Evolutionary conservation across 2,113 vertebrate genomes (phyloP).

Genomic region (Lates calcarifer): DNA sequence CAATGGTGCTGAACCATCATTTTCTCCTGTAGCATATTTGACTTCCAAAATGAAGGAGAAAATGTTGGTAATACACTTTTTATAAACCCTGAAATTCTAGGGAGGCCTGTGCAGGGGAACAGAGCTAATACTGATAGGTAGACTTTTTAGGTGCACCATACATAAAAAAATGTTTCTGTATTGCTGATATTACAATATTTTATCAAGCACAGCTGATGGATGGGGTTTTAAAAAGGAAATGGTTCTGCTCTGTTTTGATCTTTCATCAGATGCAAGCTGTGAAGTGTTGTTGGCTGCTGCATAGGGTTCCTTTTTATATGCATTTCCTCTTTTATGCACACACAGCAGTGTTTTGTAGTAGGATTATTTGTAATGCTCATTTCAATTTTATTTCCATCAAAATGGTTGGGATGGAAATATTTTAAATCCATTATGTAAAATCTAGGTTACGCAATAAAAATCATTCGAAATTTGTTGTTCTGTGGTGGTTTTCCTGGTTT

Average conservation of each 20-base stretch:
- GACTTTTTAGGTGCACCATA: not conserved
- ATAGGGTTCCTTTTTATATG: conserved; percentile 7
- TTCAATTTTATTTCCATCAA: conserved; percentile 12
- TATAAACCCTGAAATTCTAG: too few relatives aligned
- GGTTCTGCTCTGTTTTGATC: conserved; percentile 5
- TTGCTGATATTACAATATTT: not conserved
- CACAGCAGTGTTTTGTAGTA: conserved; percentile 24
- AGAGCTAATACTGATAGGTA: not conserved
- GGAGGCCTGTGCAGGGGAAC: too few relatives aligned
- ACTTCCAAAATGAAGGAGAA: too few relatives aligned
- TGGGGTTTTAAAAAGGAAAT: not conserved
- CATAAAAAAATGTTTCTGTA: not conserved
- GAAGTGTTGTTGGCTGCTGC: conserved; percentile 16
- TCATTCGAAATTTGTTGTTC: not conserved
- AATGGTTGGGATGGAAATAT: not conserved
- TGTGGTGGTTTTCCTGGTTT: not conserved
- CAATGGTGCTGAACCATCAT: too few relatives aligned
- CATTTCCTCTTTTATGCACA: conserved; percentile 31
- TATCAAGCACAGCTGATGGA: not conserved
- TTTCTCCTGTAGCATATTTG: too few relatives aligned
- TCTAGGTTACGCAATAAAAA: not conserved
- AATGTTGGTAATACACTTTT: too few relatives aligned
- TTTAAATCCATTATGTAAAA: not conserved
- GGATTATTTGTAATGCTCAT: conserved; percentile 10
- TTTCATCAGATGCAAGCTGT: conserved; percentile 4